These are phyloP conservation scores for Phenganax stokvisi DNA, from an alignment of 92 coral and sea anemone species.

Conservation along the genomic window DNA sequence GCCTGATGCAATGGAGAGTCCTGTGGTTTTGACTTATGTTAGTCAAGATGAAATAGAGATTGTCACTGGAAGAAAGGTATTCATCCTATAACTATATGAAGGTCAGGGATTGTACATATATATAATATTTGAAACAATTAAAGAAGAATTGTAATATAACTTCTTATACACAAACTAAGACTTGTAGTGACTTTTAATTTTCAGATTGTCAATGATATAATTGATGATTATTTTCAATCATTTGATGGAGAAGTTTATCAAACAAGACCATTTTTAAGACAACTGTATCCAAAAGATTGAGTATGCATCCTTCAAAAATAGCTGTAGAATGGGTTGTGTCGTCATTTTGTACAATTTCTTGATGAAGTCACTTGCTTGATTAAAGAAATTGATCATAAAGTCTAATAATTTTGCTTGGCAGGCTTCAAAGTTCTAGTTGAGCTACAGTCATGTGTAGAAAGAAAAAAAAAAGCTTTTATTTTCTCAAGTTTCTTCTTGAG, in stretches of 20 bases:
- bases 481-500: no score
- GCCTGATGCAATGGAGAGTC: slow-evolving; percentile 72
- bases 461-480: no score
- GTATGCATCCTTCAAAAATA: background rate
- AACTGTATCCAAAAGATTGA: slow-evolving; percentile 83
- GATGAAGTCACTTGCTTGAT: background rate
- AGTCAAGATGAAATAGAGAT: slow-evolving; percentile 87
- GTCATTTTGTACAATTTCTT: background rate
- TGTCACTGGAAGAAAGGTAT: slow-evolving; percentile 69
- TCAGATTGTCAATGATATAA: slow-evolving; percentile 62
- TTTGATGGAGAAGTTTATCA: slow-evolving; percentile 82
- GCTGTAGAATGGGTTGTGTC: background rate
- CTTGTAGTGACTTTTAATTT: background rate
- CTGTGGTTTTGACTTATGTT: slow-evolving; percentile 60
- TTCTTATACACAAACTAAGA: background rate
- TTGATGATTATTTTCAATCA: slow-evolving; percentile 71
- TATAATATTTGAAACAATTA: no score
- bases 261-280: slow-evolving; percentile 79
- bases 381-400: no score
- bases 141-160: no score
- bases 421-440: no score
- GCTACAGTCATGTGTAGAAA: no score
- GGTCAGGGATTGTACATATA: no score
- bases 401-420: no score
- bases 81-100: background rate